These are phyloP conservation scores for Dendrolimus punctatus DNA, from an alignment of 1,140 invertebrate species.

Conservation along the genomic window DNA sequence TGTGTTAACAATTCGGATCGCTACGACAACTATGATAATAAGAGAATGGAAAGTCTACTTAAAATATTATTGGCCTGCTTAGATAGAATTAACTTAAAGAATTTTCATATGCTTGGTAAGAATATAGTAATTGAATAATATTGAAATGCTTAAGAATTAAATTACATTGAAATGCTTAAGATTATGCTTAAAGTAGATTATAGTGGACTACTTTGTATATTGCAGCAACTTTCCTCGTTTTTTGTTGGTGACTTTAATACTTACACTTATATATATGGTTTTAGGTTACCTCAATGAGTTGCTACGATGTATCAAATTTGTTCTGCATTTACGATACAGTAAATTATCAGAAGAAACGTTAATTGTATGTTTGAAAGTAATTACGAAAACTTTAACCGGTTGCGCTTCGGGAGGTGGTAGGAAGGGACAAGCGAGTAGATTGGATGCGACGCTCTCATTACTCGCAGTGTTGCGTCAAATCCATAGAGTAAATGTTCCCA, in stretches of 20 bases:
- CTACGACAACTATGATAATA: constrained; percentile 31
- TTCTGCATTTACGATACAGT: constrained; percentile 41
- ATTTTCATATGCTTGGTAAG: constrained; percentile 67
- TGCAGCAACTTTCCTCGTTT: no score
- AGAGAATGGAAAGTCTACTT: constrained; percentile 47
- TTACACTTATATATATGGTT: constrained; percentile 8
- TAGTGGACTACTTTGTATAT: no score
- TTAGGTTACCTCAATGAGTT: constrained; percentile 59
- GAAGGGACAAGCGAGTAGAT: constrained; percentile 44
- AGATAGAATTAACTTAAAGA: constrained; percentile 53
- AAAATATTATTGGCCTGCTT: constrained; percentile 57
- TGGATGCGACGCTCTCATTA: constrained; percentile 36
- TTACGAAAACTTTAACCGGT: constrained; percentile 27
- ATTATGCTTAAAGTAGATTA: no score
- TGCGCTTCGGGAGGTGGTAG: constrained; percentile 40
- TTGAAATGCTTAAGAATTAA: no score
- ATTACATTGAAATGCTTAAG: no score
- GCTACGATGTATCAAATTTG: constrained; percentile 46
- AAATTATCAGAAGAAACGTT: constrained; percentile 41
- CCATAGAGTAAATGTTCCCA: constrained; percentile 29
- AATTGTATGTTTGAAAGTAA: constrained; percentile 22
- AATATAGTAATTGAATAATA: neutral
- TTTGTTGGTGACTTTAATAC: no score
- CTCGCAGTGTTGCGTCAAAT: constrained; percentile 33
- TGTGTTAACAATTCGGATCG: constrained; percentile 35